These are phyloP conservation scores for Eira barbara DNA, from an alignment of 2,113 vertebrate genomes.

Conservation along the genomic window DNA sequence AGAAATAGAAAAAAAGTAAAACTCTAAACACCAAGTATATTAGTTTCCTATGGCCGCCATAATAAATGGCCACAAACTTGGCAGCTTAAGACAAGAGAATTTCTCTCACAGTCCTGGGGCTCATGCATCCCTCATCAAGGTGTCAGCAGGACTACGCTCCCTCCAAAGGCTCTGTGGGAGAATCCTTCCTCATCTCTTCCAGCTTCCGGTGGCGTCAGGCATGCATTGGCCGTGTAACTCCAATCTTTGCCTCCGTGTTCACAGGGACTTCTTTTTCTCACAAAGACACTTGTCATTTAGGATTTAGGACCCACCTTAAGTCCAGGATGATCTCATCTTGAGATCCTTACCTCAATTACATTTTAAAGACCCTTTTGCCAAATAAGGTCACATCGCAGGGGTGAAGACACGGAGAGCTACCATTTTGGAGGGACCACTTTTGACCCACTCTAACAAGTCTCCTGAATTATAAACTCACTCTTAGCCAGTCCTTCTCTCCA, in stretches of 20 bases:
- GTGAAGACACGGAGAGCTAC: background rate
- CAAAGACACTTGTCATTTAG: background rate
- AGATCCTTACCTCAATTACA: background rate
- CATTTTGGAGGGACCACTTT: background rate
- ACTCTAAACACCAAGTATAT: background rate
- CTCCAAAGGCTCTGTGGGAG: background rate
- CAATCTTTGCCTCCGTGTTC: background rate
- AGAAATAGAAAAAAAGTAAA: background rate
- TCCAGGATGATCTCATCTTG: background rate
- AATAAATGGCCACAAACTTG: background rate
- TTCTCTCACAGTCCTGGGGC: background rate
- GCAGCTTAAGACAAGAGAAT: background rate
- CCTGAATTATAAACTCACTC: background rate
- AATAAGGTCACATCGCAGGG: background rate
- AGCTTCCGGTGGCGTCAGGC: background rate
- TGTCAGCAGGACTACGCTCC: background rate
- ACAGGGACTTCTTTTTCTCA: background rate
- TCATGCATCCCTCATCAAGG: background rate
- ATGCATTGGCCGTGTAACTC: background rate
- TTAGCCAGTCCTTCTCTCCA: background rate
- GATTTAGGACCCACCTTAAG: background rate
- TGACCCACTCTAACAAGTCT: background rate
- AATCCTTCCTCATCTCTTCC: background rate
- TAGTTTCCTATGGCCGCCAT: background rate
- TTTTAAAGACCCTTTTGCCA: background rate